Evolutionary conservation across 1,140 invertebrate species (phyloP).

Genomic region (Dinothrombium tinctorium): DNA sequence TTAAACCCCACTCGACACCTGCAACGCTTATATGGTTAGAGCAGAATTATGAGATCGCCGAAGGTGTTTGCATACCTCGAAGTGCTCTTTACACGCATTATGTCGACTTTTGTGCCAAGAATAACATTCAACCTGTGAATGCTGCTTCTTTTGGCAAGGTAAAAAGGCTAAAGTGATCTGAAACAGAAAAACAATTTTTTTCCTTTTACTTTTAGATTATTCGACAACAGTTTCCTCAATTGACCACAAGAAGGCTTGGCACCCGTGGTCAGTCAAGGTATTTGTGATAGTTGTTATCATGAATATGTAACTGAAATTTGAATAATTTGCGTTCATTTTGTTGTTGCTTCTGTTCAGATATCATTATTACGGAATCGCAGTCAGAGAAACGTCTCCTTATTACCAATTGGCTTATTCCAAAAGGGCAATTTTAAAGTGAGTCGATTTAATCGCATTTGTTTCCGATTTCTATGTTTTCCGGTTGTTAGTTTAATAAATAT

Average conservation of each 20-base stretch:
- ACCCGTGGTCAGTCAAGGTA: conserved; percentile 73
- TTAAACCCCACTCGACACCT: conserved; percentile 30
- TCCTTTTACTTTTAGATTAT: conserved; percentile 21
- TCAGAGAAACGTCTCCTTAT: conserved; percentile 58
- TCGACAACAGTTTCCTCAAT: conserved; percentile 81
- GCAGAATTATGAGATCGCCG: conserved; percentile 93
- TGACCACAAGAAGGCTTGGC: conserved; percentile 73
- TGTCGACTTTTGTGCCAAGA: conserved; percentile 71
- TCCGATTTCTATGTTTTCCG: too few relatives aligned
- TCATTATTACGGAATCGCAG: conserved; percentile 96
- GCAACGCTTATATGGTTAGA: conserved; percentile 54
- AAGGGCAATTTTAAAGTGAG: conserved; percentile 16
- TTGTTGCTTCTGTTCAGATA: conserved; percentile 43
- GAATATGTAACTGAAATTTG: conserved; percentile 26
- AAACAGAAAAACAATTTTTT: conserved; percentile 3
- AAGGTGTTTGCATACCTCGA: conserved; percentile 83
- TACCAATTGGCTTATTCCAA: conserved; percentile 28
- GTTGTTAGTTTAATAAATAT: too few relatives aligned
- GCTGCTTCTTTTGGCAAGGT: conserved; percentile 96
- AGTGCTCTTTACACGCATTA: conserved; percentile 93
- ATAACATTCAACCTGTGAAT: conserved; percentile 90
- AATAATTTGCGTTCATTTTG: conserved; percentile 18
- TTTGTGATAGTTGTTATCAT: conserved; percentile 16
- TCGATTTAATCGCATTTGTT: too few relatives aligned
- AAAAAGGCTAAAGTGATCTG: conserved; percentile 26